Percentiles rank a stretch among this genome's conserved stretches.
Evolutionary conservation across 2,113 vertebrate species (phyloP).

Genomic region (Spilogale gracilis): DNA sequence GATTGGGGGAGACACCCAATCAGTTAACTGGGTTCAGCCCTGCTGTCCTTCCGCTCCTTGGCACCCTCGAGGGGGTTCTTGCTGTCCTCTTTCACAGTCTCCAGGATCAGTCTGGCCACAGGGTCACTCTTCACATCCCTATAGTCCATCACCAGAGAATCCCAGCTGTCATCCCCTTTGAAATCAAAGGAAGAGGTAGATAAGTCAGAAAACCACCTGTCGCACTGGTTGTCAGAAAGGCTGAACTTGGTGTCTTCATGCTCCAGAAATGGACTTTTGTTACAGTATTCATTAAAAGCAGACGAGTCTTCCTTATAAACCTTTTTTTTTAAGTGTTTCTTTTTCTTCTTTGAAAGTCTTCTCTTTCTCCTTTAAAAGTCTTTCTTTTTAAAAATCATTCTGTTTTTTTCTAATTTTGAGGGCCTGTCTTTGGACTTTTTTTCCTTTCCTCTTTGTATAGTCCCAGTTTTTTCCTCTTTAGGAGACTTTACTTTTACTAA

Average conservation of each 20-base stretch:
- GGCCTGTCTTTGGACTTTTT: slow-evolving; percentile 96
- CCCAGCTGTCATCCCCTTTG: slow-evolving; percentile 96
- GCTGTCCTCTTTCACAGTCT: slow-evolving; percentile 94
- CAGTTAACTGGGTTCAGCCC: too few species aligned
- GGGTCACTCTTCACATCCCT: slow-evolving; percentile 95
- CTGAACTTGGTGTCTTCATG: slow-evolving; percentile 95
- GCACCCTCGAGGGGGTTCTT: slow-evolving; percentile 91
- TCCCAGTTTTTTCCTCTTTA: slow-evolving; percentile 95
- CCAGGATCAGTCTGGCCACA: slow-evolving; percentile 94
- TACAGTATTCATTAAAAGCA: slow-evolving; percentile 93
- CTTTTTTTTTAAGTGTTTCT: slow-evolving; percentile 95
- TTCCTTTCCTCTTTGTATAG: slow-evolving; percentile 95
- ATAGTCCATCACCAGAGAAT: slow-evolving; percentile 94
- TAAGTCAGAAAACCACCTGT: slow-evolving; percentile 96
- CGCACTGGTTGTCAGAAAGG: slow-evolving; percentile 96
- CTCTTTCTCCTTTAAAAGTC: slow-evolving; percentile 93
- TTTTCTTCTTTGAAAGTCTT: slow-evolving; percentile 93
- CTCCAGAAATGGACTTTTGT: slow-evolving; percentile 93
- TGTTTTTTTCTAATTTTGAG: slow-evolving; percentile 93
- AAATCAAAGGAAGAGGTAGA: slow-evolving; percentile 95
- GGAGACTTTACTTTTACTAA: slow-evolving; percentile 93
- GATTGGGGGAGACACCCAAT: too few species aligned
- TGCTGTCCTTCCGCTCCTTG: slow-evolving; percentile 94
- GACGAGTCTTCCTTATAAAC: slow-evolving; percentile 92
- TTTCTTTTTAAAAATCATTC: slow-evolving; percentile 95